A percentile compares a stretch with the other conserved stretches of the same genome.
These are phyloP conservation scores for Pseudorhombus dupliciocellatus DNA, from an alignment of 2,113 vertebrate species.

Conservation along the genomic window DNA sequence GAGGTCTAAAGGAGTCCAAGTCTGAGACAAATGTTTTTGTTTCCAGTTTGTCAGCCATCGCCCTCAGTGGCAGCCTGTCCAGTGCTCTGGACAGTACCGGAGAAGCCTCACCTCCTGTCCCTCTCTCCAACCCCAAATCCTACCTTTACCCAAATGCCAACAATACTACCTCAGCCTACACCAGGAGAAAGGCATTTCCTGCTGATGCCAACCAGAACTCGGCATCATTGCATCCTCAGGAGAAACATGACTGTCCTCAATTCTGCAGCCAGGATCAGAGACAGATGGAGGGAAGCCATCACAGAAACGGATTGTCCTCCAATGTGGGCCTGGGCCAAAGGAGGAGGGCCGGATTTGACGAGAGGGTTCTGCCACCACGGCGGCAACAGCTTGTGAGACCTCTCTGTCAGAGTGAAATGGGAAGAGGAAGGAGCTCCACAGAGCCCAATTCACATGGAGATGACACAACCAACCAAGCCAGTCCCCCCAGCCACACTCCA, in stretches of 20 bases:
- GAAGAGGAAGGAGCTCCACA: constrained; percentile 46
- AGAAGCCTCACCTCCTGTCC: constrained; percentile 37
- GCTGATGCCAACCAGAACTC: constrained; percentile 73
- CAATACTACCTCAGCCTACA: constrained; percentile 73
- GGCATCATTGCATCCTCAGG: constrained; percentile 53
- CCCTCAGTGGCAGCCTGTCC: constrained; percentile 76
- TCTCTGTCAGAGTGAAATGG: constrained; percentile 78
- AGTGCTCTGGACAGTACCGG: constrained; percentile 72
- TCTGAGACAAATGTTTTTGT: constrained; percentile 82
- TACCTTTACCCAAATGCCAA: constrained; percentile 46
- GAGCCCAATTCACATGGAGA: constrained; percentile 43
- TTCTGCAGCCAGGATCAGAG: constrained; percentile 55
- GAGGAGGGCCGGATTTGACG: constrained; percentile 74
- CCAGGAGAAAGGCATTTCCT: constrained; percentile 57
- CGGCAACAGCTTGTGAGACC: constrained; percentile 80
- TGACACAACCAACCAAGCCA: constrained; percentile 30
- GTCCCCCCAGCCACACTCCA: constrained; percentile 32
- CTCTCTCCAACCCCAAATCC: constrained; percentile 55
- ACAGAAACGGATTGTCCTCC: constrained; percentile 59
- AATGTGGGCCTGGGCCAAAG: constrained; percentile 68
- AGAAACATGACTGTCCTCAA: constrained; percentile 37
- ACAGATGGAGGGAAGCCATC: constrained; percentile 51
- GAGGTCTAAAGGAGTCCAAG: constrained; percentile 75
- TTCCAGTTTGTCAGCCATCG: constrained; percentile 74
- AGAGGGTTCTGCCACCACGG: constrained; percentile 73